A percentile compares a stretch with the other conserved stretches of the same genome.
Conservation (phyloP, 2,888 invertebrate genomes). For the Protophormia terraenovae region DNA sequence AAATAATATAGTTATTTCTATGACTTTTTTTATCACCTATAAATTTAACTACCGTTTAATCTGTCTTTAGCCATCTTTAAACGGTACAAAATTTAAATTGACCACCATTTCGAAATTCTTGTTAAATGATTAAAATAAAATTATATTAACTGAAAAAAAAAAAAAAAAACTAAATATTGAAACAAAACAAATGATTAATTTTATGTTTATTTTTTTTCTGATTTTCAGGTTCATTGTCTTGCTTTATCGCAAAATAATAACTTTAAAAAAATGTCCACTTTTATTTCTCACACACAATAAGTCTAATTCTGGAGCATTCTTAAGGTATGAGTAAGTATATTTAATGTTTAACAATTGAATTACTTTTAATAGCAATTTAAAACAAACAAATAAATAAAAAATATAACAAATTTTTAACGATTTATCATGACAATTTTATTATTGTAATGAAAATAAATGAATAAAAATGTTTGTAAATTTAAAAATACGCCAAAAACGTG, state of each 20-base stretch:
- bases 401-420: background rate
- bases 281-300: background rate
- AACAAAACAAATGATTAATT: too few relatives aligned
- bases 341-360: background rate
- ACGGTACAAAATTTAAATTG: too few relatives aligned
- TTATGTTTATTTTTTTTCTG: background rate
- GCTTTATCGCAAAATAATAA: background rate
- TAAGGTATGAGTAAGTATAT: background rate
- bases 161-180: too few relatives aligned
- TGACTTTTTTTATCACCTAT: too few relatives aligned
- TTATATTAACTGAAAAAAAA: too few relatives aligned
- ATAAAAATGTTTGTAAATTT: background rate
- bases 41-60: too few relatives aligned
- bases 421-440: slow-evolving; percentile 16
- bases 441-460: background rate
- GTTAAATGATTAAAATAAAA: too few relatives aligned
- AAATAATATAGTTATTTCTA: too few relatives aligned
- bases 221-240: background rate
- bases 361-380: background rate
- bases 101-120: too few relatives aligned
- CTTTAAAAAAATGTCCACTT: background rate
- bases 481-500: slow-evolving; percentile 25
- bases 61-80: too few relatives aligned
- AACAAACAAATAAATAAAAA: background rate
- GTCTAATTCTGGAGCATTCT: background rate